Evolutionary conservation across 2,113 vertebrate species (phyloP).

Genomic region (Antennarius striatus): DNA sequence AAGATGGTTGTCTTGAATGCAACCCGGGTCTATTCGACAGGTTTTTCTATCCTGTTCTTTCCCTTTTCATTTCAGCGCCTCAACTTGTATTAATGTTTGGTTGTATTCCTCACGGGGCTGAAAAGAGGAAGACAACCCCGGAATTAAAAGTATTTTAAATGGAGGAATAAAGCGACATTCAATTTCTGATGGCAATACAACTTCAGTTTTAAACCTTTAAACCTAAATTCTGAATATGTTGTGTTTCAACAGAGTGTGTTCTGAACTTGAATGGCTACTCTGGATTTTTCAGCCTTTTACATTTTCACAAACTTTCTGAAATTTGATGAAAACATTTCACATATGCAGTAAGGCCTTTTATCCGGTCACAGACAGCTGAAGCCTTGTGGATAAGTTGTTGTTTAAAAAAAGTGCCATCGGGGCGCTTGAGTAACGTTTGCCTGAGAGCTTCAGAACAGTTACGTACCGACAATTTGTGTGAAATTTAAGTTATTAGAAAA

Average conservation of each 20-base stretch:
- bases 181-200: slow-evolving; percentile 53
- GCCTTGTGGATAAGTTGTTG: slow-evolving; percentile 53
- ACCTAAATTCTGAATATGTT: slow-evolving; percentile 36
- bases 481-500: slow-evolving; percentile 56
- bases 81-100: slow-evolving; percentile 46
- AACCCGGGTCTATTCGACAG: slow-evolving; percentile 35
- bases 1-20: slow-evolving; percentile 66
- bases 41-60: slow-evolving; percentile 6
- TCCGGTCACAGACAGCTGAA: slow-evolving; percentile 51
- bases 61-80: slow-evolving; percentile 40
- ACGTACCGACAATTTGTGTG: slow-evolving; percentile 58
- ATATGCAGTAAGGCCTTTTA: slow-evolving; percentile 67
- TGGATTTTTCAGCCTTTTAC: slow-evolving; percentile 60
- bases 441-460: slow-evolving; percentile 51
- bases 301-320: slow-evolving; percentile 62
- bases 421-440: slow-evolving; percentile 51
- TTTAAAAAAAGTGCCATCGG: slow-evolving; percentile 47
- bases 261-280: slow-evolving; percentile 38
- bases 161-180: slow-evolving; percentile 27
- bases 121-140: slow-evolving; percentile 36
- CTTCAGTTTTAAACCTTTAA: slow-evolving; percentile 36
- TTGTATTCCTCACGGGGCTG: slow-evolving; percentile 48
- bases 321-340: slow-evolving; percentile 61
- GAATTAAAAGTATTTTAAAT: slow-evolving; percentile 35
- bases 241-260: slow-evolving; percentile 43